A percentile compares a stretch with the other conserved stretches of the same genome.
These are phyloP conservation scores for Theretra japonica DNA, from an alignment of 2,888 invertebrate species.

Conservation along the genomic window DNA sequence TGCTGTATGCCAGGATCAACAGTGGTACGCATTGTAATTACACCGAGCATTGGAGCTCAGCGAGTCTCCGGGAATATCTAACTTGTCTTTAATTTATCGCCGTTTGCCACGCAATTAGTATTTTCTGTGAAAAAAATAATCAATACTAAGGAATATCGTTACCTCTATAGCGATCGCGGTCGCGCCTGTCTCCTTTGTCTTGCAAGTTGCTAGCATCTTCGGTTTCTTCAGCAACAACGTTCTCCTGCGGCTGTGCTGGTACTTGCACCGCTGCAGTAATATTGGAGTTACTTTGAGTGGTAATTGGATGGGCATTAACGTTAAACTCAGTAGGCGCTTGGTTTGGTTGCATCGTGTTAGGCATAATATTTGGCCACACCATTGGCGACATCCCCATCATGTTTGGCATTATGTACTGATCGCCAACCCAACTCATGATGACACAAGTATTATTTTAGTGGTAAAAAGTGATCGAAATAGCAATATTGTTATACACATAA, in stretches of 20 bases:
- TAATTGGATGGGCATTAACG: background rate
- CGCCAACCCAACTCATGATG: constrained; percentile 42
- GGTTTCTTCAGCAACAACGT: background rate
- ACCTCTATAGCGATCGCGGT: constrained; percentile 26
- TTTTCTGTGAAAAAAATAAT: background rate
- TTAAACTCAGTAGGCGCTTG: constrained; percentile 9
- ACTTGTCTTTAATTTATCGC: too few relatives aligned
- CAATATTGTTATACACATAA: too few relatives aligned
- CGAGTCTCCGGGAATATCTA: too few relatives aligned
- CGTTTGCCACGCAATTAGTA: background rate
- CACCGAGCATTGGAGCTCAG: too few relatives aligned
- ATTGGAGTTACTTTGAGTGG: background rate
- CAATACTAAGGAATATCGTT: too few relatives aligned
- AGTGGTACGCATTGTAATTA: too few relatives aligned
- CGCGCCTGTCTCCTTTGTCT: constrained; percentile 30
- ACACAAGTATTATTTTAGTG: too few relatives aligned
- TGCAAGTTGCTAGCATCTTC: constrained; percentile 8
- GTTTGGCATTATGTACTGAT: constrained; percentile 43
- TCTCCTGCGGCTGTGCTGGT: background rate
- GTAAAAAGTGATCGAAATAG: too few relatives aligned
- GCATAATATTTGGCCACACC: constrained; percentile 41
- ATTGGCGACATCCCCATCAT: constrained; percentile 44
- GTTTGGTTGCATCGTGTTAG: constrained; percentile 24
- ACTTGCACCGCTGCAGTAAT: constrained; percentile 11
- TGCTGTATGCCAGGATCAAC: too few relatives aligned